Evolutionary conservation across 2,888 invertebrate species (phyloP), one percentile per base, ranked within the genome.

Genomic region (Carcina quercana): DNA sequence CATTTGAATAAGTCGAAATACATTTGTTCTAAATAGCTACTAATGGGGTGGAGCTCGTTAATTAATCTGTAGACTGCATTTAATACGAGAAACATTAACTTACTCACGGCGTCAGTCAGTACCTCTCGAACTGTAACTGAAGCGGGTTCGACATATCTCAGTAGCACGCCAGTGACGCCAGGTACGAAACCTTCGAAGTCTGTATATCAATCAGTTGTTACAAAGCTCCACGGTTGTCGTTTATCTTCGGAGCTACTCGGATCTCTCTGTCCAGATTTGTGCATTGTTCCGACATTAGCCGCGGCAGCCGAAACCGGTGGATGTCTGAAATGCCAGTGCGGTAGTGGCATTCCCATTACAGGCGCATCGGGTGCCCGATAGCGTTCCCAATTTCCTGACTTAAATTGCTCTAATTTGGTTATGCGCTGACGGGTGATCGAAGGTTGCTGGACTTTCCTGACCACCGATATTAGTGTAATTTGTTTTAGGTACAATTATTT

Each of bases 391-490:
- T 82, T 82, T 82, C 83, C 82, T 76, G 80, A 76, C 76, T 78
- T 75, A 80, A 80, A 82, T 83, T 82, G 79, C 74, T 76, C 76
- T 80, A 83, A 83, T 82, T 83, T 73, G 73, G 76, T 78, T 79
- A 78, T 78, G 68, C 63, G 61, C 70, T 75, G 79, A 73, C 74
- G 71, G 67, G 57, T 75, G 73, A 78, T 76, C 71, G 75, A 73
- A 74, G 65, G 59, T 59, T 63, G 57, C 63, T 61, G 60, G 63
- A 60, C 53, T 59, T 48, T 53, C 53, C 49, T 47, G 49, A 51
- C 59, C 48, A 50, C 54, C 59, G 65, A 60, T 60, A 61, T 54
- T 61, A 47, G 48, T 55, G 59, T 63, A 65, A 65, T 62, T 65
- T 65, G 51, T 47, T 38, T 47, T 45, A 40, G 42, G 45, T 54